Conservation (phyloP, 2,797 vertebrate genomes). For the Perodicticus potto region DNA sequence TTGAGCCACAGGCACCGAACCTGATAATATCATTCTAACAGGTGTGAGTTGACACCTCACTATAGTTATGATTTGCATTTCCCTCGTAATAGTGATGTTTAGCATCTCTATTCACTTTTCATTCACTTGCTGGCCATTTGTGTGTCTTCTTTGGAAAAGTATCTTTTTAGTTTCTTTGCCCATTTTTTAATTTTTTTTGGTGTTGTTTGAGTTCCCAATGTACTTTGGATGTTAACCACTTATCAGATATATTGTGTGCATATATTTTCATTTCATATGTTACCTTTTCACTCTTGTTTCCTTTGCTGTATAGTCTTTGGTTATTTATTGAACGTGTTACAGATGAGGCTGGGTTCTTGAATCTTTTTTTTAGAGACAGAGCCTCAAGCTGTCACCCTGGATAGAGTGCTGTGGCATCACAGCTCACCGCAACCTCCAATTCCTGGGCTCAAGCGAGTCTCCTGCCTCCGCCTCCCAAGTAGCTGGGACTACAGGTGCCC, state of each 20-base stretch:
- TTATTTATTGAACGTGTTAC: not conserved
- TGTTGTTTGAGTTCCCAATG: not conserved
- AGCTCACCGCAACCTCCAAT: too few relatives aligned
- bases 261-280: not conserved
- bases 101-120: not conserved
- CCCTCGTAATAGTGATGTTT: not conserved
- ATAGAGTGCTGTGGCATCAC: too few relatives aligned
- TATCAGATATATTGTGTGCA: not conserved
- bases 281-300: not conserved
- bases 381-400: not conserved
- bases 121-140: not conserved
- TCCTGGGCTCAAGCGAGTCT: too few relatives aligned
- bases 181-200: not conserved
- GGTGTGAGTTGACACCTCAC: not conserved
- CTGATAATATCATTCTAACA: not conserved
- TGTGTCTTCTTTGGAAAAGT: not conserved
- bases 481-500: too few relatives aligned
- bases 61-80: not conserved
- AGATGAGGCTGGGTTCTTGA: constrained; percentile 27
- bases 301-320: not conserved
- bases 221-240: not conserved
- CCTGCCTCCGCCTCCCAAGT: too few relatives aligned
- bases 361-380: not conserved
- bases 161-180: not conserved
- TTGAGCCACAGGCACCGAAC: too few relatives aligned